Evolutionary conservation across 2,888 invertebrate genomes (phyloP).

Genomic region (Erebia ligea): DNA sequence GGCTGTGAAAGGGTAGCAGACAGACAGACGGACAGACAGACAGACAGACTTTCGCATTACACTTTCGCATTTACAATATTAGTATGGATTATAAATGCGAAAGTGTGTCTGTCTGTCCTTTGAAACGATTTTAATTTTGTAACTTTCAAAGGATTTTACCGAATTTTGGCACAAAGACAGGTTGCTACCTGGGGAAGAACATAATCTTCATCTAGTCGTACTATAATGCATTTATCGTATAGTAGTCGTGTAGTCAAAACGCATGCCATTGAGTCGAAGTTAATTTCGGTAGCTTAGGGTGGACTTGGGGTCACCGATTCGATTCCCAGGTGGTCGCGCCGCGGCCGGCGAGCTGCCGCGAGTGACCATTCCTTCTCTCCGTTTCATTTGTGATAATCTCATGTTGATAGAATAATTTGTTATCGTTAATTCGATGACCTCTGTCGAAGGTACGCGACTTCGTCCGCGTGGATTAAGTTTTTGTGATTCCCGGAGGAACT

Average conservation of each 20-base stretch:
- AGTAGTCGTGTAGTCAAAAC: neutral
- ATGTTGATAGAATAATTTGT: conserved; percentile 29
- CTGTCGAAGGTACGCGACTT: neutral
- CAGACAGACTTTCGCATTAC: too few relatives aligned
- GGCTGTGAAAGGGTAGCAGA: too few relatives aligned
- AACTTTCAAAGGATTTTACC: too few relatives aligned
- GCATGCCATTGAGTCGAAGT: conserved; percentile 59
- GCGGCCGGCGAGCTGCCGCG: conserved; percentile 39
- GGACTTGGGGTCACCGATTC: conserved; percentile 49
- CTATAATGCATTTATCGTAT: neutral
- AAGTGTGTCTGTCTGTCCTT: too few relatives aligned
- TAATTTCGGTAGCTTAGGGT: conserved; percentile 55
- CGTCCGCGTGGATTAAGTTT: too few relatives aligned
- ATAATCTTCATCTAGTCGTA: too few relatives aligned
- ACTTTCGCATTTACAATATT: too few relatives aligned
- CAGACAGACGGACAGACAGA: too few relatives aligned
- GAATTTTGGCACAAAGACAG: neutral
- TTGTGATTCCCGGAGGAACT: neutral
- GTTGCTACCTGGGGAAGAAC: too few relatives aligned
- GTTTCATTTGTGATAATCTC: conserved; percentile 24
- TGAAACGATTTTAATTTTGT: too few relatives aligned
- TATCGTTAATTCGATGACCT: conserved; percentile 8
- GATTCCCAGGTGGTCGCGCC: conserved; percentile 55
- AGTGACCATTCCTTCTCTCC: conserved; percentile 35
- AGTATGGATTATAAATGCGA: too few relatives aligned